A percentile compares a stretch with the other conserved stretches of the same genome.
Conservation (phyloP, 1,140 invertebrate genomes). For the Heliconius himera region DNA sequence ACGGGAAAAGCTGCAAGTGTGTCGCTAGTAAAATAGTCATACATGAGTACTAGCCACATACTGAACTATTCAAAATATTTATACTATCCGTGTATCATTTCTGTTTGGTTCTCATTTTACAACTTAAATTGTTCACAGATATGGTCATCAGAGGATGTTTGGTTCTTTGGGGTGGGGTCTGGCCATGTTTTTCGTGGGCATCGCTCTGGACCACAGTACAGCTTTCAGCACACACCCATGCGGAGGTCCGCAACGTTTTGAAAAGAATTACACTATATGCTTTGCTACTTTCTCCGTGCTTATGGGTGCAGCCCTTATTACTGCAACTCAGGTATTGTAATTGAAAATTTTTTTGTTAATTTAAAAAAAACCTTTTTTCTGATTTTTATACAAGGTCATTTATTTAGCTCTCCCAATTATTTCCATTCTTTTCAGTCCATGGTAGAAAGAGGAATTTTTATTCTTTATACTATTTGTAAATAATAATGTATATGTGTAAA, state of each 20-base stretch:
- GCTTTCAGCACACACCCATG: conserved; percentile 95
- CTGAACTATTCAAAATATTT: not conserved
- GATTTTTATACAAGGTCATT: no score
- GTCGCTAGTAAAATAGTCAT: no score
- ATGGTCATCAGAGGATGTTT: conserved; percentile 99
- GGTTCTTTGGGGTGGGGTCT: conserved; percentile 98
- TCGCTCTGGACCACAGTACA: conserved; percentile 98
- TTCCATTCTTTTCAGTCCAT: no score
- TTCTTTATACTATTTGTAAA: no score
- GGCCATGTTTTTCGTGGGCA: conserved; percentile 99
- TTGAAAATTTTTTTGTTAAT: no score
- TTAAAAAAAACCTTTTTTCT: no score
- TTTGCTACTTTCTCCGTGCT: conserved; percentile 98
- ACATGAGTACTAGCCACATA: not conserved
- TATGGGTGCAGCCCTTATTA: conserved; percentile 96
- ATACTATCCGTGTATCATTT: not conserved
- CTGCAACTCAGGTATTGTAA: conserved; percentile 89
- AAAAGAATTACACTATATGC: conserved; percentile 99
- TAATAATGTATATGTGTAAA: no score
- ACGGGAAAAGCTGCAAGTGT: no score
- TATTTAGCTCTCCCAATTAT: no score
- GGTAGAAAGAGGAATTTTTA: no score
- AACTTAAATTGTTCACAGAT: conserved; percentile 77
- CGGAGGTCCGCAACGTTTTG: conserved; percentile 90
- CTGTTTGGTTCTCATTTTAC: not conserved